phyloP scores from a whole-genome alignment of 64 coral and sea anemone genomes.

The Acropora yongei region DNA sequence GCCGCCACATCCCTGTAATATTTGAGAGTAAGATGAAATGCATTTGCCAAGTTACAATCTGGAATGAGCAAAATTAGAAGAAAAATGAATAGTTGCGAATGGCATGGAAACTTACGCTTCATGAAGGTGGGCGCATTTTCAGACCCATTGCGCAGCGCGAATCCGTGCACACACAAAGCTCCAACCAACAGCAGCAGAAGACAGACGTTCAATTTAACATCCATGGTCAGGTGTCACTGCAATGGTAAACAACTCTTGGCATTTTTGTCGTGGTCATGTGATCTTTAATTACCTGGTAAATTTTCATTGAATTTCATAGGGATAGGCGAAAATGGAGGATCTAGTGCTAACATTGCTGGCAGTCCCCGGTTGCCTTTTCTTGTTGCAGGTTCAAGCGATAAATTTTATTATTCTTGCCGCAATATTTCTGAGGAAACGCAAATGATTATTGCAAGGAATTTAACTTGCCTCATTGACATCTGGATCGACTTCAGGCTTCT shows the following conservation, averaged over 20 bases:
- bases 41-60: not conserved
- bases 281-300: not conserved
- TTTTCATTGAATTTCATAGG: slow-evolving; percentile 13
- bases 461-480: too few species aligned
- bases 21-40: slow-evolving; percentile 10
- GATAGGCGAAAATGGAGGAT: slow-evolving; percentile 9
- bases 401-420: too few species aligned
- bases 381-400: too few species aligned
- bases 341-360: too few species aligned
- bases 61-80: not conserved
- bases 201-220: slow-evolving; percentile 11
- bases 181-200: slow-evolving; percentile 5
- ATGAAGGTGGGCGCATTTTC: not conserved
- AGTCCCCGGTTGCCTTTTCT: too few species aligned
- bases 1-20: not conserved
- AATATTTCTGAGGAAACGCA: too few species aligned
- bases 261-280: slow-evolving; percentile 7
- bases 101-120: slow-evolving; percentile 11
- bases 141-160: not conserved
- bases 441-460: too few species aligned
- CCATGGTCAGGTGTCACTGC: slow-evolving; percentile 7
- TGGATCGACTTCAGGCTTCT: too few species aligned
- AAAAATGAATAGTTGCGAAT: not conserved
- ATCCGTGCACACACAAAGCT: slow-evolving; percentile 13
- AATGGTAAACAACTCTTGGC: not conserved